A percentile compares a stretch with the other conserved stretches of the same genome.
These are phyloP conservation scores for Glossosoma conforme DNA, from an alignment of 1,140 invertebrate genomes.

Conservation along the genomic window DNA sequence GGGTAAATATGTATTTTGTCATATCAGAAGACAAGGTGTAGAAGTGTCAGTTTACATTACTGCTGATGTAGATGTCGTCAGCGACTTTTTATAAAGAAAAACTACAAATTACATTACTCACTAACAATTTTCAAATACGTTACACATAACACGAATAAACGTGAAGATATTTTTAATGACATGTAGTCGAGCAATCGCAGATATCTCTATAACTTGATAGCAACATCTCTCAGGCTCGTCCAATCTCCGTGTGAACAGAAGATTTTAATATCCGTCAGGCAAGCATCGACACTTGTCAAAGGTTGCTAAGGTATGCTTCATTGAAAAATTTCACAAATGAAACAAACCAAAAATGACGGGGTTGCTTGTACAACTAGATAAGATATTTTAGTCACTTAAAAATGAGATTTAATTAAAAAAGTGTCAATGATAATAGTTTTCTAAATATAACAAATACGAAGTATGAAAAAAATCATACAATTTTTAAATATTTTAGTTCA, in stretches of 20 bases:
- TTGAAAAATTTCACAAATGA: not conserved
- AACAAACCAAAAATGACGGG: not conserved
- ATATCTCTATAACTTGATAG: constrained; percentile 5
- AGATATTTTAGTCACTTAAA: not conserved
- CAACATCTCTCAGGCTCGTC: constrained; percentile 19
- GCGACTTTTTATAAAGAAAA: no score
- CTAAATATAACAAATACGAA: not conserved
- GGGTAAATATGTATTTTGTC: no score
- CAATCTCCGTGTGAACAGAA: not conserved
- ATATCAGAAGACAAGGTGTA: no score
- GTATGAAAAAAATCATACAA: not conserved
- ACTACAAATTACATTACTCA: no score
- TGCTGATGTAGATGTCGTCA: no score
- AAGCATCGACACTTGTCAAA: no score
- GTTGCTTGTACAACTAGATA: not conserved
- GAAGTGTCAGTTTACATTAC: no score
- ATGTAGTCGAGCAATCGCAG: constrained; percentile 28
- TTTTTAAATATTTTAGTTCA: not conserved
- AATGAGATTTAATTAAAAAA: no score
- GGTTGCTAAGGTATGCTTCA: not conserved
- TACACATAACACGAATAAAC: not conserved
- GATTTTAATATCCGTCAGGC: constrained; percentile 20
- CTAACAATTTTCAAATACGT: no score
- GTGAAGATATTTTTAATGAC: not conserved
- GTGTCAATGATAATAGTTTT: not conserved